Evolutionary conservation across 2,797 vertebrate genomes (phyloP).

Genomic region (Girardinus metallicus): DNA sequence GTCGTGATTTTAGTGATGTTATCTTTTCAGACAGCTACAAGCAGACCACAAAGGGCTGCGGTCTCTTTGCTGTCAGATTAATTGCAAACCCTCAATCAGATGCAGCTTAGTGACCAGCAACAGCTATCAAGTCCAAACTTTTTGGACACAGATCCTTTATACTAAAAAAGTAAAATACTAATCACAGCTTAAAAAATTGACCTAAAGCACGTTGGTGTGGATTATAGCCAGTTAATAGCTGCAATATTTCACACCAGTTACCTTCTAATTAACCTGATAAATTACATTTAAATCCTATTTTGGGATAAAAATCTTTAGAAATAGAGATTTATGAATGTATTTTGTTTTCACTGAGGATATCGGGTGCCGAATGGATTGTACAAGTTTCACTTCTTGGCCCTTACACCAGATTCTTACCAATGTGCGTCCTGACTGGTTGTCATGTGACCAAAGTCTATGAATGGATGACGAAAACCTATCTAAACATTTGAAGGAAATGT

Average conservation of each 20-base stretch:
- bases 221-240: neutral
- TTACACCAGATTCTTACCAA: neutral
- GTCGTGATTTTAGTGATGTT: neutral
- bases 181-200: neutral
- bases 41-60: neutral
- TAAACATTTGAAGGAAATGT: neutral
- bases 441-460: neutral
- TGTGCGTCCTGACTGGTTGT: neutral
- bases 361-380: neutral
- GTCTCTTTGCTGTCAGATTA: neutral
- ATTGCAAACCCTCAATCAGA: neutral
- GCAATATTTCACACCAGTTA: neutral
- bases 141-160: neutral
- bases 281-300: neutral
- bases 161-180: neutral
- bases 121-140: neutral
- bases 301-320: neutral
- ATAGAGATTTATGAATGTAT: neutral
- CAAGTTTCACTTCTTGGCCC: neutral
- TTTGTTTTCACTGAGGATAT: neutral
- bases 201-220: neutral
- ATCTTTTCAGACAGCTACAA: neutral
- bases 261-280: neutral
- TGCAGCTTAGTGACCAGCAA: neutral
- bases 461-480: neutral